Evolutionary conservation across 1,140 invertebrate species (phyloP), one percentile per base, ranked within the genome.

Genomic region (Zaprionus lachaisei): DNA sequence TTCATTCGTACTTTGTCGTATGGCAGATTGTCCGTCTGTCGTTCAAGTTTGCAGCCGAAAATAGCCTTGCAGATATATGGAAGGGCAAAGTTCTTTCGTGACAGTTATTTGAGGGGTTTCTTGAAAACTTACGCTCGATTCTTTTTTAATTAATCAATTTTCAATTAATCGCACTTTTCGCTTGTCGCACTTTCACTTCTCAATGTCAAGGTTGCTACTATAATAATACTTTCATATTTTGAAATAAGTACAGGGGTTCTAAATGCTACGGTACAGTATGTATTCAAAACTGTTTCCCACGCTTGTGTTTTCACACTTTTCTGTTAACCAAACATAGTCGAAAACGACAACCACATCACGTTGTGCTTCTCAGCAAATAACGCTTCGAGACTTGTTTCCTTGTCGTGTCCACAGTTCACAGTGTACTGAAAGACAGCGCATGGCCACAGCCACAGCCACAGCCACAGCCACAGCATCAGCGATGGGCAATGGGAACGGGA

Each of bases 371-470:
- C 12, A 37, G 15, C 9, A 64, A 76, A 56, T 44, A 38, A 54
- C 41, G 79, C 78, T 64, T 62, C 64, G 70, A 70, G 49, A 78
- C 54, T 55, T 55, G 72, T 37, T 74, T 26, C 41, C 75, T 70
- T 75, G 62, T 73, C 83, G 83, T 86, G 80, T 62, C 66, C 85
- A 90, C 81, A 60, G 74, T 81, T 89, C 74, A 71, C 65, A 76
- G 80, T 79, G 68, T 76, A 90, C 84, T 87, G 74, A 81, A 83
- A 69, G 51, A 62, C 57, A 60, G 67, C 67, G 70, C 77, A 81
- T 77, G 83, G 62, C 74, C 79, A 77, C 85, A 87, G 84, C 85
- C 77, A 81, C 72, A 20, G 20, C 20, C 20, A 20, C 72, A 20
- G 20, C 20, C 20, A 20, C 20, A 76, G 62, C 78, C 79, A 77